Evolutionary conservation across 2,797 vertebrate genomes (phyloP), one percentile per base, ranked within the genome.

Genomic region (Cynodonichthys magdalenae): DNA sequence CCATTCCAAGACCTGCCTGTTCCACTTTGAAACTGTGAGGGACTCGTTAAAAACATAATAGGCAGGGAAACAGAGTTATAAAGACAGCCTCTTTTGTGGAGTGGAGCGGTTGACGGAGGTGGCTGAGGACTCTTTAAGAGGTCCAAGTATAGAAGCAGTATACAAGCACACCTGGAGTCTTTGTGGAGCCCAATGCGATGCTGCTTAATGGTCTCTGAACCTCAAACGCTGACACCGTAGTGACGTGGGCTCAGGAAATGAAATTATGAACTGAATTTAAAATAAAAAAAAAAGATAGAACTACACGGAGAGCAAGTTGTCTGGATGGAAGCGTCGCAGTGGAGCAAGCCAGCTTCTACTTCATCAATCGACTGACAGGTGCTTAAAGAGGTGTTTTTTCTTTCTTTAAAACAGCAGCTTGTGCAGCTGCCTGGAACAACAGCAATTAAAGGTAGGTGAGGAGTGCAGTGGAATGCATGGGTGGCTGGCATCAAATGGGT

Each of bases 31-130:
- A 87, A 81, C 81, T 83, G 81, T 74, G 75, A 83, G 76, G 71
- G 80, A 87, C 86, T 87, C 79, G 78, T 89, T 92, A 83, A 88
- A 89, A 89, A 79, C 74, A 87, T 85, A 88, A 90, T 73, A 69
- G 79, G 63, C 79, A 50, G 70, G 60, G 71, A 81, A 78, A 73
- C 79, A 55, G 77, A 66, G 79, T 59, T 84, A 75, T 63, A 84
- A 85, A 84, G 66, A 68, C 80, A 59, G 78, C 66, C 82, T 87
- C 86, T 88, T 63, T 70, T 85, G 82, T 78, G 50, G 73, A 90
- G 86, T 75, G 63, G 70, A 74, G 39, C 53, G 27, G 64, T 63
- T 81, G 81, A 79, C 50, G 75, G 82, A 80, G 80, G 77, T 80
- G 75, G 82, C 71, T 79, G 75, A 83, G 79, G 77, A 75, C 85